Percentiles rank a stretch among this genome's conserved stretches.
phyloP scores from a whole-genome alignment of 1,140 invertebrate species.

The Pseudomyrmex gracilis region DNA sequence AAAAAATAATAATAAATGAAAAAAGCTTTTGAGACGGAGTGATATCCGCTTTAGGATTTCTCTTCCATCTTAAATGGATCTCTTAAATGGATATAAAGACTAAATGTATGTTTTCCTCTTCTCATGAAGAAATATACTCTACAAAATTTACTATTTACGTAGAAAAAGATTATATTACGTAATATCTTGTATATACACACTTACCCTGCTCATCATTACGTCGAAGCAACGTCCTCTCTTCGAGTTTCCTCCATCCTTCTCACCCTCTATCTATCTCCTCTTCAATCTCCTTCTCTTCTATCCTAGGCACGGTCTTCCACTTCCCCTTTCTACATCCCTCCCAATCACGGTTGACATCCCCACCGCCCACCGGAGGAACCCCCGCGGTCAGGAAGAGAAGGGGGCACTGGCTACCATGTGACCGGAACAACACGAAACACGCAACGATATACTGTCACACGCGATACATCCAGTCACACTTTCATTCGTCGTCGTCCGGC shows the following conservation, averaged over 20 bases:
- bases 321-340: constrained; percentile 43
- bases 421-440: constrained; percentile 77
- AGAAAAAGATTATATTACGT: not conserved
- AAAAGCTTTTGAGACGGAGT: not conserved
- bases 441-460: constrained; percentile 64
- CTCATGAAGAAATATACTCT: not conserved
- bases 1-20: not conserved
- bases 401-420: constrained; percentile 68
- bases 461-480: constrained; percentile 33
- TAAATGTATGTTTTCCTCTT: not conserved
- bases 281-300: constrained; percentile 53
- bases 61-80: not conserved
- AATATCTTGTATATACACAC: constrained; percentile 64
- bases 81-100: not conserved
- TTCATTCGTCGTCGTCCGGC: constrained; percentile 33
- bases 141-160: not conserved
- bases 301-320: constrained; percentile 41
- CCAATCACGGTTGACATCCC: constrained; percentile 63
- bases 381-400: constrained; percentile 1
- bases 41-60: too few species aligned
- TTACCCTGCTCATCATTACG: constrained; percentile 65
- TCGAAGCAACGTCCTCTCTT: constrained; percentile 57
- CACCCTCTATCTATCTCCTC: constrained; percentile 16
- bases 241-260: constrained; percentile 30
- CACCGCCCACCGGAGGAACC: constrained; percentile 51